phyloP scores from a whole-genome alignment of 2,888 invertebrate genomes.

The Trissonchulus sp. region DNA sequence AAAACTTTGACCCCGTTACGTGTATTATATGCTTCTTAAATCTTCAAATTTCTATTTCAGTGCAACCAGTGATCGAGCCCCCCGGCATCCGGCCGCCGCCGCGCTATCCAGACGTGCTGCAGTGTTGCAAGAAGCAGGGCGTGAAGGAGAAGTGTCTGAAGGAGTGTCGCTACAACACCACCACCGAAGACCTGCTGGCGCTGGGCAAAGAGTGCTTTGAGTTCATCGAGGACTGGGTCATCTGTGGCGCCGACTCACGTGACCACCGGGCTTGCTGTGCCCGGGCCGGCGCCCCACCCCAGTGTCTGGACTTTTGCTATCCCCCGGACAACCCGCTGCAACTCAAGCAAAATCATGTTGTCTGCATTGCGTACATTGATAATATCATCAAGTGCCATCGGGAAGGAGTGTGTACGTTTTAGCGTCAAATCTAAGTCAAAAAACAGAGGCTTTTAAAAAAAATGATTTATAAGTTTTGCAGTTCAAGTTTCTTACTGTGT shows the following conservation, averaged over 20 bases:
- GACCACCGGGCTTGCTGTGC: conserved; percentile 38
- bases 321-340: not conserved
- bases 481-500: too few species aligned
- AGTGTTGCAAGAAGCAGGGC: conserved; percentile 18
- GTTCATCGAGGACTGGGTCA: conserved; percentile 19
- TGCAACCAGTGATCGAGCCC: not conserved
- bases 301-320: conserved; percentile 39
- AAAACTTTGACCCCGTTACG: too few species aligned
- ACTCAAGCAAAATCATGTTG: conserved; percentile 16
- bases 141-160: conserved; percentile 18
- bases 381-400: conserved; percentile 31
- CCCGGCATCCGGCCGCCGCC: not conserved
- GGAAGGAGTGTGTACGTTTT: conserved; percentile 34
- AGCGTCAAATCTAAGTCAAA: too few species aligned
- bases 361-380: conserved; percentile 27
- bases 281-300: conserved; percentile 34
- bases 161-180: conserved; percentile 26
- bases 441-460: too few species aligned
- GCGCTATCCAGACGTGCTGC: conserved; percentile 21
- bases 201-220: conserved; percentile 12
- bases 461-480: too few species aligned
- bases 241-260: conserved; percentile 29
- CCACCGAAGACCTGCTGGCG: conserved; percentile 16
- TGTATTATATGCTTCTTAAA: too few species aligned
- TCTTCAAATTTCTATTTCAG: too few species aligned